Evolutionary conservation across 2,113 vertebrate genomes (phyloP).

Genomic region (Ailuropoda melanoleuca): DNA sequence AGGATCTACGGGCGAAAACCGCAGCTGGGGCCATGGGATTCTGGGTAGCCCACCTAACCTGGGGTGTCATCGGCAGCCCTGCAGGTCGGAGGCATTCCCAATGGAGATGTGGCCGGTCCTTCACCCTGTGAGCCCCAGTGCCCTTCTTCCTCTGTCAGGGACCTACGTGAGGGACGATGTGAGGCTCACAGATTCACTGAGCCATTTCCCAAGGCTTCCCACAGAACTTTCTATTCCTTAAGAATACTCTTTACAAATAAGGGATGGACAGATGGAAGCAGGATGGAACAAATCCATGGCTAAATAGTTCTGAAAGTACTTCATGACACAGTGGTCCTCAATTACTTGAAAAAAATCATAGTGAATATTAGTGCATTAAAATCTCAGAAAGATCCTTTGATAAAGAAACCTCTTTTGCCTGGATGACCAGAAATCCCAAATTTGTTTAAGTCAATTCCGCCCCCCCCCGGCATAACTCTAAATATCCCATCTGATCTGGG

Average conservation of each 20-base stretch:
- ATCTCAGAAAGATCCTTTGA: background rate
- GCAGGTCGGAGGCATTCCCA: background rate
- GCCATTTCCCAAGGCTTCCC: background rate
- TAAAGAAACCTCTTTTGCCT: background rate
- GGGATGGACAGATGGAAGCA: background rate
- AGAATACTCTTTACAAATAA: background rate
- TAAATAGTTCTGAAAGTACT: background rate
- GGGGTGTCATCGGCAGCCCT: no score
- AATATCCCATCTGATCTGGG: background rate
- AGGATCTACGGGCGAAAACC: background rate
- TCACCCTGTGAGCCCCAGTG: background rate
- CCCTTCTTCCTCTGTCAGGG: background rate
- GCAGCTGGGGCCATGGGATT: background rate
- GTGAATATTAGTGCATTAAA: background rate
- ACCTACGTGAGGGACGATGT: background rate
- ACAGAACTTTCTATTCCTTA: background rate
- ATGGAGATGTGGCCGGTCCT: background rate
- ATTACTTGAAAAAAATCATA: background rate
- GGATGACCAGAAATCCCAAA: background rate
- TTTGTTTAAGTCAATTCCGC: background rate
- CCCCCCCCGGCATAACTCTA: background rate
- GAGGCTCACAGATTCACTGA: background rate
- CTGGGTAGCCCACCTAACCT: background rate
- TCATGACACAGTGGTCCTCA: background rate
- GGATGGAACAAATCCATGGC: rapidly evolving